Base-by-base conservation (phyloP, 2,888 invertebrate genomes). In the Polyommatus iphigenia region DNA sequence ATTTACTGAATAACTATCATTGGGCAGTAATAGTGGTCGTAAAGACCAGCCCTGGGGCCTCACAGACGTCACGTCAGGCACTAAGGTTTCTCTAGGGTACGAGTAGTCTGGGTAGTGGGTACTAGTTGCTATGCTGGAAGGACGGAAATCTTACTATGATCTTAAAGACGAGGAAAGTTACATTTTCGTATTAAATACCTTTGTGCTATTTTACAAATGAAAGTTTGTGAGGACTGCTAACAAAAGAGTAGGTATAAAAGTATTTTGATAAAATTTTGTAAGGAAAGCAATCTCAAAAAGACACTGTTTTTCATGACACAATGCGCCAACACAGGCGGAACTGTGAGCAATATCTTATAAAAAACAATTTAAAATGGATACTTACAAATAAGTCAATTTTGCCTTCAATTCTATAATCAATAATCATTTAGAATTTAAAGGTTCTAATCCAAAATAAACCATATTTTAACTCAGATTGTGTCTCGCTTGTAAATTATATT, bases 1-100 rank as follows among this genome's bases (percentile, higher is more conserved):
- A 75, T 75, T 75, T 29, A 54, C 54, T 62, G 13, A 62, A 59
- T 59, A 59, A 62, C 62, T 62, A 62, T 62, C 62, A 62, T 24
- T 67, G 67, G 67, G 18, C 6, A 18, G 67, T 67, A 67, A 67
- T 67, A 32, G 15, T 67, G 32, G 29, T 67, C 67, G 67, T 67
- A 67, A 67, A 67, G 18, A 32, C 67, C 24, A 20, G 62, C 62
- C 29, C 67, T 18, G 67, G 29, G 67, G 67, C 67, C 18, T 24
- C 62, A 0, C 29, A 67, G 29, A 67, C 62, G 29, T 24, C 1
- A 67, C 62, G 62, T 67, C 62, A 67, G 59, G 5, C 59, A n/a
- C n/a, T 20, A 59, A n/a, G 59, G 59, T 59, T 59, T 59, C 20
- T 59, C 54, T 54, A 2, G 54, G 18, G 54, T n/a, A n/a, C n/a